These are phyloP conservation scores for Hozukius guyotensis DNA, from an alignment of 2,797 vertebrate species.

Conservation along the genomic window DNA sequence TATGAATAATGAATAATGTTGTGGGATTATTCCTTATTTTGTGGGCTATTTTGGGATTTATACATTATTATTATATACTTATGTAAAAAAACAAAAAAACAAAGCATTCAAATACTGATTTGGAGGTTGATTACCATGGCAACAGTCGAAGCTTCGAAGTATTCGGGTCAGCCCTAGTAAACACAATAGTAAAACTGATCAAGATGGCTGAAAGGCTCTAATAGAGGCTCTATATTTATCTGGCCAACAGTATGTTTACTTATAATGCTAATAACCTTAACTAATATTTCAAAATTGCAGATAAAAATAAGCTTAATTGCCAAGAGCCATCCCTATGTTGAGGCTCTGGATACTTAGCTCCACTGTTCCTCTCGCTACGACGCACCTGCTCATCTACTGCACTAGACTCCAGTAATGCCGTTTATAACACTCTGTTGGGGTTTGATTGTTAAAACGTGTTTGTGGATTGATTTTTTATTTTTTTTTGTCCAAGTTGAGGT, in stretches of 20 bases:
- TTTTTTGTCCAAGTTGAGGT: constrained; percentile 13
- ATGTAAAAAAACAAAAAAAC: neutral
- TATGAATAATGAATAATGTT: neutral
- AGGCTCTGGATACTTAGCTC: neutral
- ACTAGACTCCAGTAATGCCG: neutral
- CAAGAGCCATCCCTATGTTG: neutral
- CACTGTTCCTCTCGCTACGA: no score
- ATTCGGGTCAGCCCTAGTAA: no score
- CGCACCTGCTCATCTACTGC: constrained; percentile 2
- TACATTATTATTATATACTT: no score
- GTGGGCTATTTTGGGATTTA: no score
- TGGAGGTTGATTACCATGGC: neutral
- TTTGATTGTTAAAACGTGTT: constrained; percentile 26
- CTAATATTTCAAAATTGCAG: neutral
- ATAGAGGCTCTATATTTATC: neutral
- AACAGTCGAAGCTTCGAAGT: neutral
- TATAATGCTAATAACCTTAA: neutral
- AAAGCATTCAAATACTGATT: neutral
- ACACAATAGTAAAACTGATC: neutral
- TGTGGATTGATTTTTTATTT: constrained; percentile 6
- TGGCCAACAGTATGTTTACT: neutral
- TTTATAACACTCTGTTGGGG: constrained; percentile 18
- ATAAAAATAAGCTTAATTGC: neutral
- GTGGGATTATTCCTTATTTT: no score
- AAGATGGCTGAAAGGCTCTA: neutral